Conservation (phyloP, 2,113 vertebrate species). For the Hyperoodon ampullatus region DNA sequence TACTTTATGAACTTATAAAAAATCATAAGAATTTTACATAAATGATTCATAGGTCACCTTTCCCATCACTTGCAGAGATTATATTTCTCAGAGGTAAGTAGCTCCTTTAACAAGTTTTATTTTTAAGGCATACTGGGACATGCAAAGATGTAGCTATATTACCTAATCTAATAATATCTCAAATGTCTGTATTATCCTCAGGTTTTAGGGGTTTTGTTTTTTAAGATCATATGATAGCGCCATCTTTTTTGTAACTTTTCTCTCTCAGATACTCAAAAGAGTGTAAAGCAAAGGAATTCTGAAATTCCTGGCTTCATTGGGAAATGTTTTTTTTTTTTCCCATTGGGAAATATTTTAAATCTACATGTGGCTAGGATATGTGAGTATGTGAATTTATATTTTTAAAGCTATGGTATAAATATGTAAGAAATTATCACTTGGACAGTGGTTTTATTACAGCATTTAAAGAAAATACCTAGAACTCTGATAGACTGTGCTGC, state of each 20-base stretch:
- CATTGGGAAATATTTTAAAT: conserved; percentile 35
- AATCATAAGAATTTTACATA: conserved; percentile 62
- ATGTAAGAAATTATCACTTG: conserved; percentile 11
- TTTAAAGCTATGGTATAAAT: conserved; percentile 27
- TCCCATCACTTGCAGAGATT: conserved; percentile 61
- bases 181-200: conserved; percentile 3
- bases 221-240: not conserved
- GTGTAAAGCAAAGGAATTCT: not conserved
- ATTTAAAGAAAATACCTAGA: conserved; percentile 36
- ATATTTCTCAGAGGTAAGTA: conserved; percentile 57
- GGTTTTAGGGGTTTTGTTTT: not conserved
- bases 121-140: not conserved
- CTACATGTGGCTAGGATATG: not conserved
- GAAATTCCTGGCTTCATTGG: conserved; percentile 19
- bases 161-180: not conserved
- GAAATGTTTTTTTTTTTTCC: not conserved
- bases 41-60: conserved; percentile 65
- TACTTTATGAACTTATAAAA: conserved; percentile 40
- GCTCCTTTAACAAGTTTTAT: conserved; percentile 52
- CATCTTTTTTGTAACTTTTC: not conserved
- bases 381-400: conserved; percentile 15
- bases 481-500: conserved; percentile 33
- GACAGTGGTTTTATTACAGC: conserved; percentile 45
- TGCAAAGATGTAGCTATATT: not conserved
- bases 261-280: conserved; percentile 9